Evolutionary conservation across 2,113 vertebrate species (phyloP).

Genomic region (Scolopax mira): DNA sequence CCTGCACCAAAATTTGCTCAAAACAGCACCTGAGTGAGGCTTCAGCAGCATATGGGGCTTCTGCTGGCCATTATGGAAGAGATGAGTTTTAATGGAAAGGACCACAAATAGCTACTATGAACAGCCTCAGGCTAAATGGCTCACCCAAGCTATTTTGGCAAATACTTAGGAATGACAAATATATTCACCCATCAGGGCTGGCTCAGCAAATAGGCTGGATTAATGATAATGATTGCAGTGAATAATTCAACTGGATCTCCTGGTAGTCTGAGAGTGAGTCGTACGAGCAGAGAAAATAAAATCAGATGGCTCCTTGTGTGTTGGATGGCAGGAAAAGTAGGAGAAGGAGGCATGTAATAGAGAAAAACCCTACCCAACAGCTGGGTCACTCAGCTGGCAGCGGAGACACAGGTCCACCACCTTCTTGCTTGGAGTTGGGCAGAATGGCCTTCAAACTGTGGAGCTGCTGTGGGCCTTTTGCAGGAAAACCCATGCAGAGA

Average conservation of each 20-base stretch:
- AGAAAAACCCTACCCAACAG: neutral
- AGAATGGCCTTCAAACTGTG: neutral
- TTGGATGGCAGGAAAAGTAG: neutral
- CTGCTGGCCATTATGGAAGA: neutral
- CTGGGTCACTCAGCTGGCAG: neutral
- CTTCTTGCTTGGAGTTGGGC: neutral
- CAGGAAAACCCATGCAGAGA: neutral
- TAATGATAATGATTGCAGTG: conserved; percentile 24
- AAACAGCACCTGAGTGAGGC: neutral
- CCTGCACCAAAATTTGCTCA: neutral
- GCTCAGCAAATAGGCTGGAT: conserved; percentile 18
- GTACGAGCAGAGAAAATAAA: neutral
- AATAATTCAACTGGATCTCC: conserved; percentile 27
- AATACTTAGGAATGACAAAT: conserved; percentile 31
- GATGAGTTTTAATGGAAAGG: conserved; percentile 2
- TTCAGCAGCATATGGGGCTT: neutral
- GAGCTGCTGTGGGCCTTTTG: neutral
- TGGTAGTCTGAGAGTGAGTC: neutral
- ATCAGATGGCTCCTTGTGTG: neutral
- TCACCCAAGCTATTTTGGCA: conserved; percentile 42
- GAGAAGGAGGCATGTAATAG: neutral
- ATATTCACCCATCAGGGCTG: neutral
- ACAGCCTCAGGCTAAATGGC: neutral
- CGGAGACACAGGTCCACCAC: neutral
- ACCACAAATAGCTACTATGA: neutral